phyloP scores from a whole-genome alignment of 2,113 vertebrate genomes.

The Rousettus leschenaultii region DNA sequence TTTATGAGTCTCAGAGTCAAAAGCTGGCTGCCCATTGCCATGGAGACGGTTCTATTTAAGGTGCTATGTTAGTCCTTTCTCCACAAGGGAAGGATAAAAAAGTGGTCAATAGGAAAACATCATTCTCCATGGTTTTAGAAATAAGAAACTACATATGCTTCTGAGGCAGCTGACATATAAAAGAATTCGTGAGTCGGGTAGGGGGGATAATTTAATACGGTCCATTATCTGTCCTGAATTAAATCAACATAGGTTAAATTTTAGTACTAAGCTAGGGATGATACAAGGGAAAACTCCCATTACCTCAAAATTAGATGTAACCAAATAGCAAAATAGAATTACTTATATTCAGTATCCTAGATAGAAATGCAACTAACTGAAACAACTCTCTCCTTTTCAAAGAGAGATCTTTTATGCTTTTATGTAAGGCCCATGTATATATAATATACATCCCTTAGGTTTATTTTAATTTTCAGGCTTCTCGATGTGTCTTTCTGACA shows the following conservation, averaged over 20 bases:
- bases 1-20: conserved; percentile 63
- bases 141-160: conserved; percentile 5
- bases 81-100: conserved; percentile 26
- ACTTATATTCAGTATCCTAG: not conserved
- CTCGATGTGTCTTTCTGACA: not conserved
- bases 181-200: not conserved
- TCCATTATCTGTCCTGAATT: not conserved
- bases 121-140: not conserved
- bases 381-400: conserved; percentile 10
- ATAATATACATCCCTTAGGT: not conserved
- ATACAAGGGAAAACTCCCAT: conserved; percentile 19
- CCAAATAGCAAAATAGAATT: conserved; percentile 19
- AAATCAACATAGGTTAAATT: conserved; percentile 39
- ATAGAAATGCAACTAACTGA: not conserved
- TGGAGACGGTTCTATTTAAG: conserved; percentile 74
- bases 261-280: not conserved
- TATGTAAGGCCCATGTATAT: not conserved
- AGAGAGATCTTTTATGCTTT: not conserved
- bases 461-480: conserved; percentile 17
- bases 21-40: conserved; percentile 72
- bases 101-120: conserved; percentile 42
- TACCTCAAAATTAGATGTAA: conserved; percentile 37
- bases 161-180: not conserved
- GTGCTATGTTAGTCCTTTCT: conserved; percentile 53
- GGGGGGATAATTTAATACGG: not conserved